Conservation (phyloP, 2,797 vertebrate species). For the Crocidura indochinensis region DNA sequence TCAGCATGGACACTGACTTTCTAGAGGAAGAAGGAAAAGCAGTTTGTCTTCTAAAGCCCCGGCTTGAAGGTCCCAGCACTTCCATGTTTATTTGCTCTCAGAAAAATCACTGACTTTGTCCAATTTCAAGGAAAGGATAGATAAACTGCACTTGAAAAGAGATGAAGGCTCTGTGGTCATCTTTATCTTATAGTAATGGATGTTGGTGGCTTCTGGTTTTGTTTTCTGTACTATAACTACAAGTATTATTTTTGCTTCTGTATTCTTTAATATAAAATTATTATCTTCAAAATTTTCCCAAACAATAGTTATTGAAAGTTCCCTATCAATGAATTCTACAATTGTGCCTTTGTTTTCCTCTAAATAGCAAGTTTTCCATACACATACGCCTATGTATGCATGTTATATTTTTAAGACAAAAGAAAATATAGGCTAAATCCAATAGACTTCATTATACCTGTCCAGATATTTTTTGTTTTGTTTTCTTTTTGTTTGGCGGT, state of each 20-base stretch:
- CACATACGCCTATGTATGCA: neutral
- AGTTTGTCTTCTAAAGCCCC: neutral
- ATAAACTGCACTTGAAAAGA: neutral
- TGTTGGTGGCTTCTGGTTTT: neutral
- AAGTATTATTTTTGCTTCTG: conserved; percentile 32
- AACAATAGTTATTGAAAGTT: conserved; percentile 41
- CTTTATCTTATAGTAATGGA: conserved; percentile 8
- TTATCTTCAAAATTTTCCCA: conserved; percentile 29
- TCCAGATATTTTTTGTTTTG: too few relatives aligned
- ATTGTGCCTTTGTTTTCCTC: conserved; percentile 63
- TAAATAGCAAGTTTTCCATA: conserved; percentile 32
- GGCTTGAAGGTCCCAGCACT: neutral
- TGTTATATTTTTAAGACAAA: neutral
- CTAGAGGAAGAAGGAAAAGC: neutral
- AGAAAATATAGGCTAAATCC: conserved; percentile 47
- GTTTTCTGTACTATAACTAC: conserved; percentile 11
- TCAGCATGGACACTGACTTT: neutral
- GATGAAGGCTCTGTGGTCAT: neutral
- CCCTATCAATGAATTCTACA: conserved; percentile 56
- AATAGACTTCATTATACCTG: neutral
- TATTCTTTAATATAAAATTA: conserved; percentile 7
- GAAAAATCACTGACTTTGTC: neutral
- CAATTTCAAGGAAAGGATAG: neutral
- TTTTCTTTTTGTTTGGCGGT: too few relatives aligned
- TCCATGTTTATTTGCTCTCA: neutral